A percentile compares a stretch with the other conserved stretches of the same genome.
Evolutionary conservation across 2,113 vertebrate species (phyloP).

Genomic region (Sarotherodon lohbergeri): DNA sequence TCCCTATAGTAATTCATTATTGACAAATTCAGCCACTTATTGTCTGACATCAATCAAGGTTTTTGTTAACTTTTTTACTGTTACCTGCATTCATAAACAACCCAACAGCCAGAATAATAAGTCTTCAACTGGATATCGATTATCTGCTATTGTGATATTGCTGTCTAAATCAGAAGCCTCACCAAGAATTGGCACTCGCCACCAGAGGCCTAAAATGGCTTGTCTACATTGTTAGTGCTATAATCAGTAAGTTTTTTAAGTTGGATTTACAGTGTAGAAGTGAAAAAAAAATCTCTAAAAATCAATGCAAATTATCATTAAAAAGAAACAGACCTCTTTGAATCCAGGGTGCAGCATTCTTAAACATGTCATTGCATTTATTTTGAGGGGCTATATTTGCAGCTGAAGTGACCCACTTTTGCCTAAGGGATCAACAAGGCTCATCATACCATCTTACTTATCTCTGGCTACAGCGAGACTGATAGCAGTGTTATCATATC

Average conservation of each 20-base stretch:
- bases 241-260: background rate
- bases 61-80: background rate
- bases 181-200: background rate
- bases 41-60: background rate
- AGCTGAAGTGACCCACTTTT: slow-evolving; percentile 27
- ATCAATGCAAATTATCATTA: background rate
- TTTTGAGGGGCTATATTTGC: background rate
- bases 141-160: background rate
- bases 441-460: background rate
- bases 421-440: slow-evolving; percentile 31
- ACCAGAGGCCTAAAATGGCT: background rate
- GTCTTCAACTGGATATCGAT: background rate
- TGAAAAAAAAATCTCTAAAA: background rate
- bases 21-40: background rate
- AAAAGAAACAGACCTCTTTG: background rate
- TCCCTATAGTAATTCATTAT: background rate
- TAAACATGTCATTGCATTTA: background rate
- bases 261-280: background rate
- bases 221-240: background rate
- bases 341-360: background rate
- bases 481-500: background rate
- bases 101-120: background rate
- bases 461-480: background rate
- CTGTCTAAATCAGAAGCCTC: background rate
- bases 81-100: background rate